Base-by-base conservation (phyloP, 2,797 vertebrate genomes). In the Hyperoplus lanceolatus region DNA sequence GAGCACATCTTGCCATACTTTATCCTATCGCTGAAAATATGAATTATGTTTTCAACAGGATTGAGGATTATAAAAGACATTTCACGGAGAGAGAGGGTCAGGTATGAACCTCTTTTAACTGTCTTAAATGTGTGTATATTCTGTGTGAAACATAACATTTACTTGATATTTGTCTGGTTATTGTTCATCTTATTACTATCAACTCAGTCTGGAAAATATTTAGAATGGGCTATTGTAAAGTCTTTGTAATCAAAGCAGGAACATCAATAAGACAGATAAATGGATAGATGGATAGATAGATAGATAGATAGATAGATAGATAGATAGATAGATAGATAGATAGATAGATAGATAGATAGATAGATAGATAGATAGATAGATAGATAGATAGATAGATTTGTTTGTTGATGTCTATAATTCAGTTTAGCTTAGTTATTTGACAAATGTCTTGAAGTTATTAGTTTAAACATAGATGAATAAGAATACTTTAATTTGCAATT, bases 21-120 rank as follows among this genome's bases (percentile, higher is more conserved):
- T 16, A 4, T 39, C 6, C 2, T 55, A 36, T 43, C 13, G 59
- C 12, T 72, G 12, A 57, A 57, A 38, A 48, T 54, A 50, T 65
- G 12, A 43, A 4, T 2, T 48, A 5, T 74, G 18, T 57, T 68
- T 68, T 77, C 42, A 61, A 82, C 76, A 87, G 85, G 70, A 82
- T 45, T 84, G 62, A 64, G 58, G 62, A 74, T 63, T 29, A 79
- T 41, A 79, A 39, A n/a, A 50, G 10, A 13, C 48, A 50, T 50
- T 51, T 64, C 15, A 51, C 15, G 18, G 29, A 29, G 48, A 64
- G 46, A 64, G 8, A 51, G 62, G 10, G 62, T 64, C 48, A 51
- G 62, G 62, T 64, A 51, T 7, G 48, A 36, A 50, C 6, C 11
- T n/a, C 59, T 41, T 64, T 18, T 9, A 16, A 14, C 5, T 1